These are phyloP conservation scores for Rhopalosiphum padi DNA, from an alignment of 1,140 invertebrate genomes.

Conservation along the genomic window DNA sequence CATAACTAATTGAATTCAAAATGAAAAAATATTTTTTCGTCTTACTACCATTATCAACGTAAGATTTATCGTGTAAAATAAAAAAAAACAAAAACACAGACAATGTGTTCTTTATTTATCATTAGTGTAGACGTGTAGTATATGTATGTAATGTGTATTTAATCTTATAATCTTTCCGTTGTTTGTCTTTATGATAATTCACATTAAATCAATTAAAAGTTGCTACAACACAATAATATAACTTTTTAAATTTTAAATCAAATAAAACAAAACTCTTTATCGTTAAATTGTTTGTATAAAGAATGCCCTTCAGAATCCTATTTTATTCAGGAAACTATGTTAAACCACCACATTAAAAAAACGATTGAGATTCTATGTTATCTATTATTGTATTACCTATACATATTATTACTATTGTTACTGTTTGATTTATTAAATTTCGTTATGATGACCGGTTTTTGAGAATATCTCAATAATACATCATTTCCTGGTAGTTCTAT, in stretches of 20 bases:
- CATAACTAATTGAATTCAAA: no score
- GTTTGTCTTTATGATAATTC: background rate
- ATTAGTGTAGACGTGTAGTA: background rate
- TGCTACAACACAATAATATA: background rate
- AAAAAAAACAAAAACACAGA: background rate
- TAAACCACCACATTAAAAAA: background rate
- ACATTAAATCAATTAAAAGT: background rate
- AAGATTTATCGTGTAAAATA: background rate
- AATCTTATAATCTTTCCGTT: conserved; percentile 15
- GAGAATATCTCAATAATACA: background rate
- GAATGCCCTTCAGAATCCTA: background rate
- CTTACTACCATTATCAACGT: background rate
- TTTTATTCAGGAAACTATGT: background rate
- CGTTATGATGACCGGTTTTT: background rate
- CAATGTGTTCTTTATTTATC: background rate
- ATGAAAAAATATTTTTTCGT: no score
- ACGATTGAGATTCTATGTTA: background rate
- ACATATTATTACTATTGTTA: conserved; percentile 18
- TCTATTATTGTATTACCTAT: background rate
- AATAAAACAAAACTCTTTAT: background rate
- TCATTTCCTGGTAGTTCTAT: background rate
- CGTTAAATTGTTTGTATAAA: background rate
- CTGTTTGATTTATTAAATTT: conserved; percentile 10
- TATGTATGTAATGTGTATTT: background rate
- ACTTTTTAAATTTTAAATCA: background rate